A percentile compares a stretch with the other conserved stretches of the same genome.
Evolutionary conservation across 2,888 invertebrate species (phyloP).

Genomic region (Drosophila testacea): DNA sequence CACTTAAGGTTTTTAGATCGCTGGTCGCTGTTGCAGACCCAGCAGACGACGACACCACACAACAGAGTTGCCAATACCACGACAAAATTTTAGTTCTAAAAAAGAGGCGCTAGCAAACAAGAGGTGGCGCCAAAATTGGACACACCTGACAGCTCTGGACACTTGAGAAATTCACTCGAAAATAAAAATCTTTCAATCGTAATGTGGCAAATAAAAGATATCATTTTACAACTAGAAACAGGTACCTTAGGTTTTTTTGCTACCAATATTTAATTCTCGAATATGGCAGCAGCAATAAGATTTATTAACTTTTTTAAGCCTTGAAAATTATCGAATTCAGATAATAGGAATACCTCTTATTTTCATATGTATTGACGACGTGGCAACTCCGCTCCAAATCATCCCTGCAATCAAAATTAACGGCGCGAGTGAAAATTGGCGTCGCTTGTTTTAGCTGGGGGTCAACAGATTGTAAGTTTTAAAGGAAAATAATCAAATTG

Average conservation of each 20-base stretch:
- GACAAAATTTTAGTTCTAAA: no score
- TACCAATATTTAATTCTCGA: no score
- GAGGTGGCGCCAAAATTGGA: no score
- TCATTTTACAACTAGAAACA: no score
- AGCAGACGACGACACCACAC: no score
- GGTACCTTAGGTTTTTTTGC: no score
- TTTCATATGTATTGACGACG: not conserved
- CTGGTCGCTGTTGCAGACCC: conserved; percentile 31
- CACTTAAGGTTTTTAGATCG: conserved; percentile 44
- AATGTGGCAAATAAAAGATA: no score
- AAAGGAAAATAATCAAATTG: conserved; percentile 4
- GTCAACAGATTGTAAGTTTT: conserved; percentile 9
- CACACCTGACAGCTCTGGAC: no score
- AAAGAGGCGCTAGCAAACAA: no score
- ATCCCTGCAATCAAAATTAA: conserved; percentile 64
- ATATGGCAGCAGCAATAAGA: not conserved
- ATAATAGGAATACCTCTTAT: not conserved
- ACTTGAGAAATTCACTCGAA: no score
- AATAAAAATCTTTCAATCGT: no score
- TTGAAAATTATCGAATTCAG: not conserved
- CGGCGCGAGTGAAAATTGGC: conserved; percentile 62
- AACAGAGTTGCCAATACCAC: no score
- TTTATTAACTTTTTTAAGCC: not conserved
- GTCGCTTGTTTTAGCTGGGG: conserved; percentile 53
- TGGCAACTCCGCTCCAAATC: conserved; percentile 19